Base-by-base conservation (phyloP, 2,797 vertebrate species). In the Sebastes steindachneri region DNA sequence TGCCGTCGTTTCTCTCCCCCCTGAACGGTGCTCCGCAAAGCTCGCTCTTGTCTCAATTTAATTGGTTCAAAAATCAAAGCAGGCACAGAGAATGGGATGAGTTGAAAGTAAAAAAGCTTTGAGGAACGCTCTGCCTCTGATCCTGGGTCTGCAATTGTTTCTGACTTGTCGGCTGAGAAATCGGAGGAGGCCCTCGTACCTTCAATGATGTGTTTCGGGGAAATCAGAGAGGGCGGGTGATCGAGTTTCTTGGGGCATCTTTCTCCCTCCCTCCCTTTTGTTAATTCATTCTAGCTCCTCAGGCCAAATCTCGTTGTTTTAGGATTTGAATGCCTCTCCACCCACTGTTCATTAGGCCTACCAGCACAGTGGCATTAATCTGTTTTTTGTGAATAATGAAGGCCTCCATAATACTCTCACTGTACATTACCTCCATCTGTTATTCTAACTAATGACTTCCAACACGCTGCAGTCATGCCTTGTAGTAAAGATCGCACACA, bases 31-130 rank as follows among this genome's bases (percentile, higher is more conserved):
- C 67, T 59, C 9, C 7, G 59, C 51, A 77, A 79, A 86, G 77
- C 83, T 77, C 9, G 23, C 54, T 77, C 82, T 85, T 70, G 72
- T 82, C 81, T 81, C 79, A 81, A 77, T 92, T 90, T 94, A 94
- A 95, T 93, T 93, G 88, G 86, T 88, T 88, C 28, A 79, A 73
- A 75, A 94, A 92, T 93, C 80, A 93, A 90, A 94, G 86, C 68
- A 29, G 68, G 66, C 71, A 57, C 19, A 60, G 48, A 81, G 9
- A 84, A 83, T 73, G 53, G 73, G 79, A 59, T 11, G 3, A 48
- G 69, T 15, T 69, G 58, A 79, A 80, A 77, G 72, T 75, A 23
- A 59, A 45, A 66, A 73, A 33, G 63, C 78, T 88, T 75, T 12
- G 65, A 75, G 65, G 58, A 80, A 70, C 1, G 8, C 41, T 75